A percentile compares a stretch with the other conserved stretches of the same genome.
These are phyloP conservation scores for Axis porcinus DNA, from an alignment of 2,113 vertebrate genomes.

Conservation along the genomic window DNA sequence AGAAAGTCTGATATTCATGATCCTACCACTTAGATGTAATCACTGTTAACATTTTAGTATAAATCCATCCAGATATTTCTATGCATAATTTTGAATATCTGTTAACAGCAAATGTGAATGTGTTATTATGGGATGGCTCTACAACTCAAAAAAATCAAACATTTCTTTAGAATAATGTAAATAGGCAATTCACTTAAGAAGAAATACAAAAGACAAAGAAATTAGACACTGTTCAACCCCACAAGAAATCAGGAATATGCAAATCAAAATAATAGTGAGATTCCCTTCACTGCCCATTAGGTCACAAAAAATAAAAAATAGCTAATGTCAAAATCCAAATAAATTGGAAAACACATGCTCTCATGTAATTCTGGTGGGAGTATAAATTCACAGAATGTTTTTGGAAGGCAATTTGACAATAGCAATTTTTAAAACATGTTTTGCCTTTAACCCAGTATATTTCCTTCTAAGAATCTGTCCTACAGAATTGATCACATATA, in stretches of 20 bases:
- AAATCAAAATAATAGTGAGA: background rate
- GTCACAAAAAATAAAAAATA: background rate
- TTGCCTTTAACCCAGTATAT: background rate
- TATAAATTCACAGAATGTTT: background rate
- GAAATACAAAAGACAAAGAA: background rate
- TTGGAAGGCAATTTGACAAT: background rate
- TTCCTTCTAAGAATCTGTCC: background rate
- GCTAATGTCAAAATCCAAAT: background rate
- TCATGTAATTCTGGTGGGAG: background rate
- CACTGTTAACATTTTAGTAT: background rate
- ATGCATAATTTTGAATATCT: background rate
- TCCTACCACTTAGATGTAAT: background rate
- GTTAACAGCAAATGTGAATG: background rate
- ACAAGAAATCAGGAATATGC: background rate
- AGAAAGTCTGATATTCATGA: background rate
- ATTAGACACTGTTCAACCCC: background rate
- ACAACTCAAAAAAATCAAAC: background rate
- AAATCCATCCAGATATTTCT: background rate
- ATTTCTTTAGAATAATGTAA: background rate
- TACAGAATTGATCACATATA: background rate
- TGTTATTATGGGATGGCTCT: background rate
- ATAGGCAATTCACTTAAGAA: slow-evolving; percentile 20
- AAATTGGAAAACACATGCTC: background rate
- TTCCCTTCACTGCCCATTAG: background rate
- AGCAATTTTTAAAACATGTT: background rate